phyloP scores from a whole-genome alignment of 2,113 vertebrate genomes.

The Spilogale gracilis region DNA sequence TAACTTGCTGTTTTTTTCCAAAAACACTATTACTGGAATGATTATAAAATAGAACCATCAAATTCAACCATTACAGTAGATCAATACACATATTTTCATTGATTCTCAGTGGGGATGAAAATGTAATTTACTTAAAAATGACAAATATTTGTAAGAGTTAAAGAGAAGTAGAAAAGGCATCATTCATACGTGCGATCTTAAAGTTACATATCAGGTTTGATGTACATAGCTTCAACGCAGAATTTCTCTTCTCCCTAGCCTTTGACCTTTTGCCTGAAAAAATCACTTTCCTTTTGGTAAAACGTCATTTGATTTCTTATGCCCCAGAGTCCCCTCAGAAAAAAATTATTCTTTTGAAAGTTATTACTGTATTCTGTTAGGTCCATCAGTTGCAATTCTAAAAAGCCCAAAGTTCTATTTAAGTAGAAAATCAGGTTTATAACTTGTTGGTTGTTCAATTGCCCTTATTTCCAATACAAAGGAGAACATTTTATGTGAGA shows the following conservation, averaged over 20 bases:
- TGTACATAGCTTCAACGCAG: background rate
- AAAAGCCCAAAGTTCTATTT: background rate
- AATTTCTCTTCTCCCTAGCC: background rate
- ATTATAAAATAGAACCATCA: background rate
- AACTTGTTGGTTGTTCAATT: slow-evolving; percentile 30
- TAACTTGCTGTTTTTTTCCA: slow-evolving; percentile 66
- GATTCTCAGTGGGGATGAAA: slow-evolving; percentile 28
- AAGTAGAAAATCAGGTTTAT: slow-evolving; percentile 24
- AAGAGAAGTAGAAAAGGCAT: background rate
- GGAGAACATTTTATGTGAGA: background rate
- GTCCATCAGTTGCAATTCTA: slow-evolving; percentile 1
- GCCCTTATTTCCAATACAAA: background rate
- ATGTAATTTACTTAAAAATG: slow-evolving; percentile 39
- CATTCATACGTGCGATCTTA: background rate
- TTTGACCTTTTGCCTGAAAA: slow-evolving; percentile 24
- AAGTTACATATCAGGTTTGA: background rate
- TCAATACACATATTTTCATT: slow-evolving; percentile 49
- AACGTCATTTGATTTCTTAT: background rate
- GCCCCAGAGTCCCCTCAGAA: background rate
- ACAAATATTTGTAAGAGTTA: background rate
- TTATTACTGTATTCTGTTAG: background rate
- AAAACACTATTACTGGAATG: slow-evolving; percentile 37
- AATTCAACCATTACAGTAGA: background rate
- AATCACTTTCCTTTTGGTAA: slow-evolving; percentile 19
- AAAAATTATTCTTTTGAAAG: background rate